These are phyloP conservation scores for Trichonephila clavata DNA, from an alignment of 1,140 invertebrate species.

Conservation along the genomic window DNA sequence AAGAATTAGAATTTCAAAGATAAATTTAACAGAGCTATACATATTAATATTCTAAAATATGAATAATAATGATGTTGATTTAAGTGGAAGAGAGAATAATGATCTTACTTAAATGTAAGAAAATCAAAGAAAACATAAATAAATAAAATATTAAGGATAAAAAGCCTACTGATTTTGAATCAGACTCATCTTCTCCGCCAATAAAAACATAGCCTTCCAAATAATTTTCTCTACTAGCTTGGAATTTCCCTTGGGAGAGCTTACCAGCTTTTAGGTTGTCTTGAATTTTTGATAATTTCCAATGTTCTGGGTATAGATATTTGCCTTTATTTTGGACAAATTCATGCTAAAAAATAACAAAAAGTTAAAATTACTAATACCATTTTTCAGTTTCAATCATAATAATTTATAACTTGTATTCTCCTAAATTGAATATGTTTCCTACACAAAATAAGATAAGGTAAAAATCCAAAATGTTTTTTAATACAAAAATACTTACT, in stretches of 20 bases:
- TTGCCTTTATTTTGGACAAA: constrained; percentile 36
- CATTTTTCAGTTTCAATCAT: neutral
- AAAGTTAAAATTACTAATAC: neutral
- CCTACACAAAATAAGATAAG: neutral
- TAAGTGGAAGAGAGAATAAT: no score
- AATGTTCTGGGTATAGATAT: constrained; percentile 89
- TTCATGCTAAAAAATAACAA: constrained; percentile 43
- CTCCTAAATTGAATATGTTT: neutral
- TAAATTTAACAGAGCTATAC: no score
- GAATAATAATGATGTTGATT: no score
- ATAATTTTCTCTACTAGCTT: constrained; percentile 91
- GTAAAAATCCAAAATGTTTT: neutral
- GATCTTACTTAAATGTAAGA: neutral
- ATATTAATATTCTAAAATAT: no score
- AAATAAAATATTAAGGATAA: constrained; percentile 61
- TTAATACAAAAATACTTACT: constrained; percentile 69
- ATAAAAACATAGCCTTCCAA: constrained; percentile 95
- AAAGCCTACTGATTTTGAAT: constrained; percentile 86
- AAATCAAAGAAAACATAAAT: constrained; percentile 34
- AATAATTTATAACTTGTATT: neutral
- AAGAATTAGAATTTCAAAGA: no score
- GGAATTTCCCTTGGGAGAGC: constrained; percentile 91
- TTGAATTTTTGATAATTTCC: constrained; percentile 88
- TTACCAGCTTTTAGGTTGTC: constrained; percentile 90
- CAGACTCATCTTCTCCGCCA: constrained; percentile 82